phyloP scores from a whole-genome alignment of 1,140 invertebrate species.

The Drosophila arizonae region DNA sequence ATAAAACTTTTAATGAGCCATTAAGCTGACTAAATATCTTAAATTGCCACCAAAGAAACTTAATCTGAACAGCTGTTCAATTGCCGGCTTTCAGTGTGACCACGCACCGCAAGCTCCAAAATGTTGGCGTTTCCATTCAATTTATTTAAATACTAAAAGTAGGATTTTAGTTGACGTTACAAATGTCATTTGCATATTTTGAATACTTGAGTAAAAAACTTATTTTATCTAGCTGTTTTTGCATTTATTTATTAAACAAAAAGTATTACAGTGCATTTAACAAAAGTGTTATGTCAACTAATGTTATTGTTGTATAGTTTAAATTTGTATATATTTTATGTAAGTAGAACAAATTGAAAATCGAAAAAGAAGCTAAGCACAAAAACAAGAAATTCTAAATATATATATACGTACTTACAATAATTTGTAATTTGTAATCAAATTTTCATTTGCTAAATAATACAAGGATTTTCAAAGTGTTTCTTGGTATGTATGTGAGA shows the following conservation, averaged over 20 bases:
- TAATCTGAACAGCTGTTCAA: slow-evolving; percentile 18
- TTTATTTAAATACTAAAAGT: neutral
- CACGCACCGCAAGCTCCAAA: neutral
- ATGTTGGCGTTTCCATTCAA: neutral
- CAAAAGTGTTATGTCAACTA: slow-evolving; percentile 64
- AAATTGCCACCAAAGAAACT: slow-evolving; percentile 10
- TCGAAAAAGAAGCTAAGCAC: slow-evolving; percentile 52
- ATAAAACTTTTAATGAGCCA: neutral
- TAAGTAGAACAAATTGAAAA: slow-evolving; percentile 46
- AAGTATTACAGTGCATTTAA: slow-evolving; percentile 62
- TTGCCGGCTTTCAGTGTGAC: slow-evolving; percentile 46
- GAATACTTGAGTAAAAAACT: neutral
- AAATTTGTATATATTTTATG: slow-evolving; percentile 46
- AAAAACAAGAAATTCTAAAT: slow-evolving; percentile 54
- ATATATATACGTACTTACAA: slow-evolving; percentile 33
- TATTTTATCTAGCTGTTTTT: slow-evolving; percentile 50
- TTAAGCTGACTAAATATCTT: slow-evolving; percentile 21
- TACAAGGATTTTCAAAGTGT: slow-evolving; percentile 51
- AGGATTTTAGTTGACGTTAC: neutral
- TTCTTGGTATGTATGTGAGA: slow-evolving; percentile 23
- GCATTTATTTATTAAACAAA: slow-evolving; percentile 70
- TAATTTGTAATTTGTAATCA: slow-evolving; percentile 33
- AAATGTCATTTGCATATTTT: neutral
- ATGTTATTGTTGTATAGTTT: slow-evolving; percentile 58
- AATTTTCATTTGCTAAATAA: slow-evolving; percentile 51